Evolutionary conservation across 2,797 vertebrate species (phyloP), one percentile per base, ranked within the genome.

Genomic region (Fratercula arctica): DNA sequence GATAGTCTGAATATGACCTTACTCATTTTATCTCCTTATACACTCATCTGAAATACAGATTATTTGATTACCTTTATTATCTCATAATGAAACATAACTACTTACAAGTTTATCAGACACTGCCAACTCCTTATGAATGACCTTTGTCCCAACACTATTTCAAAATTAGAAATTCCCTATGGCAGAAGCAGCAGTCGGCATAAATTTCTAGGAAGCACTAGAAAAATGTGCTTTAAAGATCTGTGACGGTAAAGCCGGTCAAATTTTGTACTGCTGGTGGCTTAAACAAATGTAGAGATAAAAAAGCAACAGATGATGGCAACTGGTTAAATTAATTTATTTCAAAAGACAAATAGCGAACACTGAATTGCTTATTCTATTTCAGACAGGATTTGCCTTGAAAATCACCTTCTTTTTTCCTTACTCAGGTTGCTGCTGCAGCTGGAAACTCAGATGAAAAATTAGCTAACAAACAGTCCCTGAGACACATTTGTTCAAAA

Each of bases 401-500:
- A 95, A 87, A 96, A 90, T 82, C 89, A 95, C 94, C 56, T 83
- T 89, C 31, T 95, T 92, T 93, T 79, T 72, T 73, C 78, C 74
- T 94, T 95, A 78, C 39, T 90, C 59, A 96, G 61, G 41, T 86
- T 83, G 45, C 64, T 96, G 63, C 70, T 91, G 21, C 80, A 93
- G 93, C 90, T 95, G 74, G 87, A 97, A 97, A 94, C 63, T 48
- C 82, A 91, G 66, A 91, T 85, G 59, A 97, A 97, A 97, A 96
- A 91, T 93, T 89, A 97, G 85, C 68, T 91, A 97, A 92, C 89
- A 95, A 95, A 96, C 15, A 84, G 77, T 80, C 69, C 35, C 68
- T 3, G 4, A 93, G 95, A 96, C 59, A 96, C 60, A 81, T 97
- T 95, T 97, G 87, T 93, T 95, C 94, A 97, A 98, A 97, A 96